Conservation (phyloP, 2,888 invertebrate species). For the Hemithea aestivaria region DNA sequence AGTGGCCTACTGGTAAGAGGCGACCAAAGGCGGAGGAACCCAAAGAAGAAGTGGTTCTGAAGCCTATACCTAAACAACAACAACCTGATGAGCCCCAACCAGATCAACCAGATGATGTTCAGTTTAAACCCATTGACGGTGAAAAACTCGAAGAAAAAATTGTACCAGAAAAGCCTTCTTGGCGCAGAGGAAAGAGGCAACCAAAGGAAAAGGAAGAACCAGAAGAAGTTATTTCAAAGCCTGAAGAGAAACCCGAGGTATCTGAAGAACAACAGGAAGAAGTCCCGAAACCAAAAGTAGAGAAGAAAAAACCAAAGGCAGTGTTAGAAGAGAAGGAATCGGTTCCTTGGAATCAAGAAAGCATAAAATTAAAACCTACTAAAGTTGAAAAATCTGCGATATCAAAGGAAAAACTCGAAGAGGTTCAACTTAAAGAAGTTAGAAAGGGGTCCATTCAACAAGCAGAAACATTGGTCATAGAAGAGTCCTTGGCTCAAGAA, state of each 20-base stretch:
- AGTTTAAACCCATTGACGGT: neutral
- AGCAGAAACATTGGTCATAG: slow-evolving; percentile 54
- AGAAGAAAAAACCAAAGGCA: slow-evolving; percentile 30
- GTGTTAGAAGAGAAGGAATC: slow-evolving; percentile 46
- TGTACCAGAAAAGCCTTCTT: slow-evolving; percentile 29
- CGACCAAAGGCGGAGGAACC: slow-evolving; percentile 52
- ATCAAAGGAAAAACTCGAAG: slow-evolving; percentile 75
- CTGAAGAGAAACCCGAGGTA: slow-evolving; percentile 46
- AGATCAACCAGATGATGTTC: slow-evolving; percentile 18
- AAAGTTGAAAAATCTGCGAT: slow-evolving; percentile 77
- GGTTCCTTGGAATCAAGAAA: slow-evolving; percentile 81
- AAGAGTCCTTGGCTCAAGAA: slow-evolving; percentile 77
- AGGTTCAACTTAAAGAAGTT: slow-evolving; percentile 56
- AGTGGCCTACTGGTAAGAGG: slow-evolving; percentile 42
- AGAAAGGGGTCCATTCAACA: slow-evolving; percentile 59
- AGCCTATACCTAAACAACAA: slow-evolving; percentile 54
- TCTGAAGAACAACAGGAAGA: slow-evolving; percentile 34
- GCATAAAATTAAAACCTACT: slow-evolving; percentile 79
- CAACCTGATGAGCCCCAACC: slow-evolving; percentile 59
- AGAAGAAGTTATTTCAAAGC: slow-evolving; percentile 58
- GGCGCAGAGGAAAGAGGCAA: slow-evolving; percentile 18
- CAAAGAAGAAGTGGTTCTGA: slow-evolving; percentile 56
- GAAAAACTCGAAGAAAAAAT: slow-evolving; percentile 23
- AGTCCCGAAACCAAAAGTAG: slow-evolving; percentile 25
- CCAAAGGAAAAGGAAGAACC: slow-evolving; percentile 36